These are phyloP conservation scores for Nephrocerus scutellatus DNA, from an alignment of 2,888 invertebrate species.

Conservation along the genomic window DNA sequence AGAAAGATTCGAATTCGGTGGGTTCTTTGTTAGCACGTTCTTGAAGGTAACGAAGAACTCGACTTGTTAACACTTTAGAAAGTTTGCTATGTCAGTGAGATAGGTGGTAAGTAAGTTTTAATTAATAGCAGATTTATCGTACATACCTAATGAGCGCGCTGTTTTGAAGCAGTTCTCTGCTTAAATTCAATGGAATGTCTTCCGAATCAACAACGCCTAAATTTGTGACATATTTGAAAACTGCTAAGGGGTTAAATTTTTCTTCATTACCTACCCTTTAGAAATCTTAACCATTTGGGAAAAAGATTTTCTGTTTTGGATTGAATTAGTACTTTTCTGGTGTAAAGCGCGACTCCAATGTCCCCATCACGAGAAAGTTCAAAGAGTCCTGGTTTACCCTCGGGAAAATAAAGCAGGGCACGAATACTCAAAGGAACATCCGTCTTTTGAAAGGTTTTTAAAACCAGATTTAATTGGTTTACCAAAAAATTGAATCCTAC, in stretches of 20 bases:
- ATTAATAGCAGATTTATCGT: neutral
- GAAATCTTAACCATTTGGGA: slow-evolving; percentile 91
- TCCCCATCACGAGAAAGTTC: slow-evolving; percentile 82
- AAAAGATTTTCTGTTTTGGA: slow-evolving; percentile 82
- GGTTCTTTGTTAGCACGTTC: slow-evolving; percentile 80
- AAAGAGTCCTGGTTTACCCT: slow-evolving; percentile 85
- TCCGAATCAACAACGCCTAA: slow-evolving; percentile 90
- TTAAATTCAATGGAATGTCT: slow-evolving; percentile 95
- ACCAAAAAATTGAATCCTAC: slow-evolving; percentile 21
- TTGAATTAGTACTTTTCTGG: slow-evolving; percentile 87
- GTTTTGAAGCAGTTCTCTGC: slow-evolving; percentile 91
- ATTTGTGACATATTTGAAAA: neutral
- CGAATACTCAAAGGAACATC: slow-evolving; percentile 81
- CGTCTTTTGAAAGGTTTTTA: slow-evolving; percentile 21
- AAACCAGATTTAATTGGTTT: neutral
- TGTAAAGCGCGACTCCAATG: slow-evolving; percentile 82
- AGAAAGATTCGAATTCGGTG: slow-evolving; percentile 76
- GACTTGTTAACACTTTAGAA: slow-evolving; percentile 72
- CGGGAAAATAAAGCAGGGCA: slow-evolving; percentile 87
- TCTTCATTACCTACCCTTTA: slow-evolving; percentile 61
- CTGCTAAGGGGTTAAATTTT: neutral
- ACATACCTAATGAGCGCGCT: slow-evolving; percentile 70
- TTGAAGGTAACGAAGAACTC: slow-evolving; percentile 74
- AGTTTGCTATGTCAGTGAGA: slow-evolving; percentile 77
- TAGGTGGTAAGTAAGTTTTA: slow-evolving; percentile 21